A percentile compares a stretch with the other conserved stretches of the same genome.
These are phyloP conservation scores for Amphipoea lucens DNA, from an alignment of 2,888 invertebrate species.

Conservation along the genomic window DNA sequence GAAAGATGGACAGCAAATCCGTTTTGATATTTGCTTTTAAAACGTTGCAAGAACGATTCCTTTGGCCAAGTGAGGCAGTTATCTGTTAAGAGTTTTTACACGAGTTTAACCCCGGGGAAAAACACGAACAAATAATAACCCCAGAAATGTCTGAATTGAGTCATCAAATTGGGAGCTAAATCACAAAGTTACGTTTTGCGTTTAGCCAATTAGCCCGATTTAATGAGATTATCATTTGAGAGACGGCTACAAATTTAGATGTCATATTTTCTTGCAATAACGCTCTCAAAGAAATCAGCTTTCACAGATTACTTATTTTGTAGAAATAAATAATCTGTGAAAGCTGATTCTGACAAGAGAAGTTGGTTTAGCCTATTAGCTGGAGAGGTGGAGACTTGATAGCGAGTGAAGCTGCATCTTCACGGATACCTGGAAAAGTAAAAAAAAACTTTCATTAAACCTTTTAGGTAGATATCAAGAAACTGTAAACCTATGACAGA, in stretches of 20 bases:
- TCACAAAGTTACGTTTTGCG: not conserved
- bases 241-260: not conserved
- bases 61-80: conserved; percentile 11
- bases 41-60: conserved; percentile 20
- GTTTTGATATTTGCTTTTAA: conserved; percentile 9
- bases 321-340: conserved; percentile 45
- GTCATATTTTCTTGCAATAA: not conserved
- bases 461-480: not conserved
- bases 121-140: conserved; percentile 12
- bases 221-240: not conserved
- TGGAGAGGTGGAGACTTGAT: not conserved
- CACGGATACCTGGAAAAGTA: conserved; percentile 2
- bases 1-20: conserved; percentile 4
- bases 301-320: conserved; percentile 52
- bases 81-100: conserved; percentile 6
- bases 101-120: not conserved
- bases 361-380: conserved; percentile 9
- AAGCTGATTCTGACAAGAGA: conserved; percentile 27
- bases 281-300: conserved; percentile 29
- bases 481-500: not conserved
- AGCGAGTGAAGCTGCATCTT: conserved; percentile 5
- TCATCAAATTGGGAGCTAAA: conserved; percentile 20
- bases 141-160: conserved; percentile 6
- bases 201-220: conserved; percentile 15
- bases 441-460: not conserved